Evolutionary conservation across 2,797 vertebrate genomes (phyloP).

Genomic region (Eidolon dupreanum): DNA sequence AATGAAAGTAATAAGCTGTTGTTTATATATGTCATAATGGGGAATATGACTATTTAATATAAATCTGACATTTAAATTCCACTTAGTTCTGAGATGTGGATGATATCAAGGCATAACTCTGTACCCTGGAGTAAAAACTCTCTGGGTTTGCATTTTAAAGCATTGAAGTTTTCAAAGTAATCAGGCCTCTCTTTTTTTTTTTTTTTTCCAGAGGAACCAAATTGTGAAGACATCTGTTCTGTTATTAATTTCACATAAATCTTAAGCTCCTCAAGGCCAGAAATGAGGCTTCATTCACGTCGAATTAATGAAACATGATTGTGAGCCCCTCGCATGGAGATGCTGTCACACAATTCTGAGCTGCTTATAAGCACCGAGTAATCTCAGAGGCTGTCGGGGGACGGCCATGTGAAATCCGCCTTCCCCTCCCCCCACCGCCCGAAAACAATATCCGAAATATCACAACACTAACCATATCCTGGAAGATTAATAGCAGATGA

Average conservation of each 20-base stretch:
- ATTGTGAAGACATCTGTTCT: conserved; percentile 98
- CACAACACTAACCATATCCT: conserved; percentile 92
- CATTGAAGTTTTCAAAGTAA: conserved; percentile 92
- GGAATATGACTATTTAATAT: conserved; percentile 93
- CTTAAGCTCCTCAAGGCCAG: conserved; percentile 97
- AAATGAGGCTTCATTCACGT: conserved; percentile 97
- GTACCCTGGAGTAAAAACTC: conserved; percentile 88
- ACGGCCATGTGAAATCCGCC: conserved; percentile 90
- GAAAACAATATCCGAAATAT: conserved; percentile 96
- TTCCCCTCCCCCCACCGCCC: conserved; percentile 74
- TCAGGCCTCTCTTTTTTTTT: conserved; percentile 85
- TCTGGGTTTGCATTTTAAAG: conserved; percentile 87
- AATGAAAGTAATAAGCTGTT: conserved; percentile 88
- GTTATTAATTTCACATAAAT: conserved; percentile 99
- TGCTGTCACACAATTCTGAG: conserved; percentile 97
- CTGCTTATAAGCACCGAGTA: conserved; percentile 96
- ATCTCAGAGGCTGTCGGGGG: conserved; percentile 94
- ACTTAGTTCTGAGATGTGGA: conserved; percentile 88
- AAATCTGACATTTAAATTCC: conserved; percentile 94
- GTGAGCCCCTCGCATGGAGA: conserved; percentile 95
- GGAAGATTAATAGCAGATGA: conserved; percentile 91
- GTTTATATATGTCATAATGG: conserved; percentile 89
- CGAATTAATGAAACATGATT: conserved; percentile 99
- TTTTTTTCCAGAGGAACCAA: conserved; percentile 90
- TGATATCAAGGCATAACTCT: conserved; percentile 87